phyloP scores from a whole-genome alignment of 1,140 invertebrate genomes.

The Pachyrhynchus sulphureomaculatus region DNA sequence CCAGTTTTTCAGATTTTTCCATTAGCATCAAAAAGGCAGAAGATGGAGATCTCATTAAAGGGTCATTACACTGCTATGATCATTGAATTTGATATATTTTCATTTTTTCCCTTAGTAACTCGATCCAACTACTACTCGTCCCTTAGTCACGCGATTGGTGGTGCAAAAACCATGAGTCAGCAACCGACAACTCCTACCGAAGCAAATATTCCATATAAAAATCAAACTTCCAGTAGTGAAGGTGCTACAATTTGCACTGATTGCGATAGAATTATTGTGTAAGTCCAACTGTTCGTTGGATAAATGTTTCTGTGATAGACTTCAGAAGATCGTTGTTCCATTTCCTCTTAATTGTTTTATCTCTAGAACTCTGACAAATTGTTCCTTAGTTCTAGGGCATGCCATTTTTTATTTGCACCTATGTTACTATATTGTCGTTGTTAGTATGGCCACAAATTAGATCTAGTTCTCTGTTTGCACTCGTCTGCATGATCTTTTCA shows the following conservation, averaged over 20 bases:
- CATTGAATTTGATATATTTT: too few species aligned
- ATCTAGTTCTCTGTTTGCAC: too few species aligned
- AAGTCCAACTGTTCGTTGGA: conserved; percentile 59
- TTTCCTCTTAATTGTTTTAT: background rate
- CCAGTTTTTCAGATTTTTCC: too few species aligned
- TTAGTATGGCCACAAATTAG: too few species aligned
- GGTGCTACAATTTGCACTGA: conserved; percentile 68
- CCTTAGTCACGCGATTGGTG: conserved; percentile 63
- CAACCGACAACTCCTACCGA: conserved; percentile 34
- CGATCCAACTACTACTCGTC: conserved; percentile 63
- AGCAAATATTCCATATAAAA: conserved; percentile 30
- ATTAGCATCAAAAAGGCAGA: too few species aligned
- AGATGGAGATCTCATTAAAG: too few species aligned
- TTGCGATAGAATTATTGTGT: conserved; percentile 76
- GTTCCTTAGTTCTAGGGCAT: too few species aligned
- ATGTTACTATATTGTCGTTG: too few species aligned
- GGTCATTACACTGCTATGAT: too few species aligned
- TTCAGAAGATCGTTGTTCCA: background rate
- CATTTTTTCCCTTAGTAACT: conserved; percentile 37
- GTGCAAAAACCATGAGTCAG: conserved; percentile 54
- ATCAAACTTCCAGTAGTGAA: conserved; percentile 37
- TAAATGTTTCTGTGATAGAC: conserved; percentile 30
- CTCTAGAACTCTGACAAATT: too few species aligned
- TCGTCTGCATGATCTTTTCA: too few species aligned
- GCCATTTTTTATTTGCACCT: too few species aligned